phyloP scores from a whole-genome alignment of 2,797 vertebrate species.

The Cynopterus sphinx region DNA sequence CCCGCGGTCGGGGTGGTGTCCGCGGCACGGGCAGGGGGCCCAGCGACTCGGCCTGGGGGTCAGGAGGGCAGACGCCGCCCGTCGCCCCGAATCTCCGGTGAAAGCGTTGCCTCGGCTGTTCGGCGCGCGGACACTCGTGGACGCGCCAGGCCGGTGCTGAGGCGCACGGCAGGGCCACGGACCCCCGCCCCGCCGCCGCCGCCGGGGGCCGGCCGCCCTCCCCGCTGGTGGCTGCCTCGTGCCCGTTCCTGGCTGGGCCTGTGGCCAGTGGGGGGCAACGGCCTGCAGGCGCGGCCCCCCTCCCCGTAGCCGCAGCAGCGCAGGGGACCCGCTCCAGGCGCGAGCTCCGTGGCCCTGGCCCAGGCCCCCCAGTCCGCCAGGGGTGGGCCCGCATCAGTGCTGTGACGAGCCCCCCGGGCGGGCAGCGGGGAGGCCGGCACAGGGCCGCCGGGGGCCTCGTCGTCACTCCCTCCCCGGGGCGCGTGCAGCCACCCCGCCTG shows the following conservation, averaged over 20 bases:
- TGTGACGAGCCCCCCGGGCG: not conserved
- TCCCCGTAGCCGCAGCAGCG: too few relatives aligned
- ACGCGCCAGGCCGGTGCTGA: rapidly evolving
- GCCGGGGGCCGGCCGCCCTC: not conserved
- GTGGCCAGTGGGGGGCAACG: too few relatives aligned
- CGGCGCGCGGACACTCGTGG: not conserved
- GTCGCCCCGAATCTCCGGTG: too few relatives aligned
- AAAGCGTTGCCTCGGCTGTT: too few relatives aligned
- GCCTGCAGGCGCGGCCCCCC: not conserved
- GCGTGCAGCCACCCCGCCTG: not conserved
- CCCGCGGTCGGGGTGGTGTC: not conserved
- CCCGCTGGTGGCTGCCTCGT: too few relatives aligned
- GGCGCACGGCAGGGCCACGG: too few relatives aligned
- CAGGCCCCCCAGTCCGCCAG: not conserved
- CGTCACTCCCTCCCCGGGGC: not conserved
- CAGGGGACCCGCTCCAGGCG: not conserved
- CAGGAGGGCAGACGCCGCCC: too few relatives aligned
- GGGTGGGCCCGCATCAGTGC: not conserved
- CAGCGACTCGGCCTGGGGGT: too few relatives aligned
- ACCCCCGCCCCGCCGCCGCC: too few relatives aligned
- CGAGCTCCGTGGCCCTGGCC: not conserved
- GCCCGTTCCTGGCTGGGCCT: too few relatives aligned
- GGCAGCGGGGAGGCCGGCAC: not conserved
- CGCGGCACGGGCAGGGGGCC: too few relatives aligned
- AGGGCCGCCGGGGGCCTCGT: not conserved